phyloP scores from a whole-genome alignment of 2,888 invertebrate genomes.

The Watsonalla binaria region DNA sequence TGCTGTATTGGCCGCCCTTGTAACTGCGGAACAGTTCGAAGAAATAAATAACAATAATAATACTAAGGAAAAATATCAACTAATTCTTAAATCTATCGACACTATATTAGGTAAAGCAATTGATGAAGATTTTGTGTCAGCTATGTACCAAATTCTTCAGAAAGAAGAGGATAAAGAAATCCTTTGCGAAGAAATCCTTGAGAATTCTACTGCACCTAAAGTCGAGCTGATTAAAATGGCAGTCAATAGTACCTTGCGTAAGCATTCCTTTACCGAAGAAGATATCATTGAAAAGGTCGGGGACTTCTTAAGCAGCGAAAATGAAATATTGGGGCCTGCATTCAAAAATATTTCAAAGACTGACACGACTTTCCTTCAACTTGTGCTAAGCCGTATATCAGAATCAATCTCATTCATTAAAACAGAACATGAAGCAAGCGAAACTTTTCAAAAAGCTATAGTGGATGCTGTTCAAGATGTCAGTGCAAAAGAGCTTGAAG shows the following conservation, averaged over 20 bases:
- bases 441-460: conserved; percentile 83
- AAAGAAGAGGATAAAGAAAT: conserved; percentile 71
- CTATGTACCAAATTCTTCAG: conserved; percentile 71
- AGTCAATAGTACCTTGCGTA: conserved; percentile 60
- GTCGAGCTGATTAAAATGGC: conserved; percentile 81
- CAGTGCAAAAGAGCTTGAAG: conserved; percentile 78
- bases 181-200: conserved; percentile 69
- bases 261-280: conserved; percentile 72
- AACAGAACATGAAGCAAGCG: conserved; percentile 82
- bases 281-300: conserved; percentile 81
- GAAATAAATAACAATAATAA: conserved; percentile 74
- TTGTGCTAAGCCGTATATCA: conserved; percentile 80
- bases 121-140: conserved; percentile 66
- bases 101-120: conserved; percentile 71
- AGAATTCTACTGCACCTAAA: conserved; percentile 78
- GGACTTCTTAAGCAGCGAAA: conserved; percentile 81
- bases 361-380: conserved; percentile 79
- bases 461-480: conserved; percentile 81
- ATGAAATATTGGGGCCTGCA: conserved; percentile 79
- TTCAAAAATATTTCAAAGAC: conserved; percentile 82
- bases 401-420: conserved; percentile 78
- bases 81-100: conserved; percentile 72
- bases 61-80: conserved; percentile 69
- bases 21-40: conserved; percentile 72
- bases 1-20: conserved; percentile 71